Conservation (phyloP, 92 coral and sea anemone genomes). For the Actinernus sp. region DNA sequence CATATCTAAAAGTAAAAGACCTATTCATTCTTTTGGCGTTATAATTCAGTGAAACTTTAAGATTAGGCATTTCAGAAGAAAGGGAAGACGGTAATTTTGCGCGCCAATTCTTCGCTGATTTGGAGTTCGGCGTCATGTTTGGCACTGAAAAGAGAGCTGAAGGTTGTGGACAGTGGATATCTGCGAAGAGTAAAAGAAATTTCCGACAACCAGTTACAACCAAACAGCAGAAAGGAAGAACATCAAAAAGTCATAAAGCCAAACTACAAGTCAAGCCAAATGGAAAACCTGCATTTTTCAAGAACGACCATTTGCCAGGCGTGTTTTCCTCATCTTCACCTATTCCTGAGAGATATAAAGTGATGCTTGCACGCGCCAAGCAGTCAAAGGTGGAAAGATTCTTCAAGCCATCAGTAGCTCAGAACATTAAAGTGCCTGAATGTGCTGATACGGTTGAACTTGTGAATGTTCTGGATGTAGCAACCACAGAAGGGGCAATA, state of each 20-base stretch:
- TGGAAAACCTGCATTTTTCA: constrained; percentile 13
- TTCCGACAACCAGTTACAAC: constrained; percentile 1
- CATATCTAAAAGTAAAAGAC: too few relatives aligned
- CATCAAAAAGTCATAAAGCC: constrained; percentile 9
- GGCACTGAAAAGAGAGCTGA: constrained; percentile 46
- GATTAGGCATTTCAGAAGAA: too few relatives aligned
- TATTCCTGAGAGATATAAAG: constrained; percentile 51
- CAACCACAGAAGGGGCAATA: background rate
- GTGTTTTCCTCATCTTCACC: constrained; percentile 58
- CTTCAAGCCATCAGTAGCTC: constrained; percentile 35
- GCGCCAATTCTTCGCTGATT: constrained; percentile 24
- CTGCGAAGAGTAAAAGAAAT: constrained; percentile 60
- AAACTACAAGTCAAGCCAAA: constrained; percentile 9
- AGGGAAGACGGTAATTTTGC: too few relatives aligned
- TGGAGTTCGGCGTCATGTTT: constrained; percentile 1
- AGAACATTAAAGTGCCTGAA: background rate
- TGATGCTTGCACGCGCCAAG: constrained; percentile 53
- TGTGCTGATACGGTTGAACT: background rate
- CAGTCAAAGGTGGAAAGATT: constrained; percentile 71
- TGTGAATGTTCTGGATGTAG: background rate
- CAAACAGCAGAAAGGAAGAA: constrained; percentile 3
- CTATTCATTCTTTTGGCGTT: too few relatives aligned
- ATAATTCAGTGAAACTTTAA: too few relatives aligned
- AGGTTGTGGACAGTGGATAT: constrained; percentile 94
- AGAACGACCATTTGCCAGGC: constrained; percentile 22